These are phyloP conservation scores for Percopsis omiscomaycus DNA, from an alignment of 2,797 vertebrate species.

Conservation along the genomic window DNA sequence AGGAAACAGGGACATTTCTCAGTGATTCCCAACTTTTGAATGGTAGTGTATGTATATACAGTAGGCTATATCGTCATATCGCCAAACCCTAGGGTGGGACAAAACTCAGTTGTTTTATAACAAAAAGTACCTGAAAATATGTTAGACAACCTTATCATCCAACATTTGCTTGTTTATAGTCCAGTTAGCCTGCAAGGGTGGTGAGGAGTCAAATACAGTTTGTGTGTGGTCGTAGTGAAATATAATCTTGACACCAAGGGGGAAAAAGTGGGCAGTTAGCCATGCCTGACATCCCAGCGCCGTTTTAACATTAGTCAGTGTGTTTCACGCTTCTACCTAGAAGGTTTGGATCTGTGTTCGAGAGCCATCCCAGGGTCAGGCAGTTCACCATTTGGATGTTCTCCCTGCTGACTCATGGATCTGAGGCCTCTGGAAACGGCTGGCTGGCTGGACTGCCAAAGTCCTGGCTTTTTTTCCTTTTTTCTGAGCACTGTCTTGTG, in stretches of 20 bases:
- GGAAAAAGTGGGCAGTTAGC: constrained; percentile 1
- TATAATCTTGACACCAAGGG: neutral
- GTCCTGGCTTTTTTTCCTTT: constrained; percentile 60
- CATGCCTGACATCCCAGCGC: constrained; percentile 8
- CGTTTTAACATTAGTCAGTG: constrained; percentile 15
- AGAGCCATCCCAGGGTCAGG: constrained; percentile 61
- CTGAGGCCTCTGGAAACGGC: constrained; percentile 71
- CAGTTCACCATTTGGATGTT: constrained; percentile 71
- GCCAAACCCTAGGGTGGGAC: too few relatives aligned
- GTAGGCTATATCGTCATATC: neutral
- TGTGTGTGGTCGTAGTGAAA: constrained; percentile 14
- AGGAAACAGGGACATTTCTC: too few relatives aligned
- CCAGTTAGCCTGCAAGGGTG: neutral
- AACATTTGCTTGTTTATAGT: too few relatives aligned
- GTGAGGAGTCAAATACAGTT: constrained; percentile 7
- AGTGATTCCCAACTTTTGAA: too few relatives aligned
- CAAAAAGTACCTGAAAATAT: too few relatives aligned
- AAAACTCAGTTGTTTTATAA: too few relatives aligned
- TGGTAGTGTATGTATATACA: too few relatives aligned
- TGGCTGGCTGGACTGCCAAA: constrained; percentile 54
- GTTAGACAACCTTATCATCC: too few relatives aligned
- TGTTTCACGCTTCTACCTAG: constrained; percentile 18
- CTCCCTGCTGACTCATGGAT: constrained; percentile 75
- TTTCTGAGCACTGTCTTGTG: constrained; percentile 24
- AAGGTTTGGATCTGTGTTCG: constrained; percentile 49